Evolutionary conservation across 2,797 vertebrate species (phyloP), one percentile per base, ranked within the genome.

Genomic region (Sebastes itinus): DNA sequence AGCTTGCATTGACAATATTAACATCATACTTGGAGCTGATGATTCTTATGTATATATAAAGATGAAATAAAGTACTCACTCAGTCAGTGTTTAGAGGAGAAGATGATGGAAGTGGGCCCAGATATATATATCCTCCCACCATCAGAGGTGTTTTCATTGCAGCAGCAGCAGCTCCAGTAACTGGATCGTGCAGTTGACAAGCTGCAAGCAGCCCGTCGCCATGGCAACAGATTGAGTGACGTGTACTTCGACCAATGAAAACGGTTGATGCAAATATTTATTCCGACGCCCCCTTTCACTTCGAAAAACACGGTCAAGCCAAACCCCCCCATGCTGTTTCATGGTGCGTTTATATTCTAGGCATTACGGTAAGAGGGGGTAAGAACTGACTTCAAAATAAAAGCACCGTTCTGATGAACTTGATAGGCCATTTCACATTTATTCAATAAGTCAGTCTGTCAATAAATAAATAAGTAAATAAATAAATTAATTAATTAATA

Each of bases 141-240:
- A 77, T 78, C 85, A 88, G 52, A 83, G 92, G 79, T 92, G 89
- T 94, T 92, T 91, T 92, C 93, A 93, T 95, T 91, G 92, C 95
- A 92, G 93, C 93, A 92, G 88, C 33, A 35, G 91, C 92, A 83
- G 89, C 93, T 89, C 88, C 95, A 91, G 92, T 90, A 90, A 93
- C 92, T 87, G 92, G 89, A 92, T 91, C 91, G 92, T 91, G 85
- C 75, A 87, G 88, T 91, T 94, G 92, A 93, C 94, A 93, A 91
- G 90, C 94, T 89, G 90, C 89, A 68, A 87, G 85, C 80, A 70
- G 61, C 62, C 4, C n/a, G 87, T 90, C 88, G 2, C 93, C 86
- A 35, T 90, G 80, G 95, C 95, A 95, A 95, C 95, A 87, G 90
- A 83, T 72, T 83, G 93, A 96, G 58, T 55, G 94, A 54, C 95